Evolutionary conservation across 2,113 vertebrate species (phyloP), one percentile per base, ranked within the genome.

Genomic region (Terrapene triunguis): DNA sequence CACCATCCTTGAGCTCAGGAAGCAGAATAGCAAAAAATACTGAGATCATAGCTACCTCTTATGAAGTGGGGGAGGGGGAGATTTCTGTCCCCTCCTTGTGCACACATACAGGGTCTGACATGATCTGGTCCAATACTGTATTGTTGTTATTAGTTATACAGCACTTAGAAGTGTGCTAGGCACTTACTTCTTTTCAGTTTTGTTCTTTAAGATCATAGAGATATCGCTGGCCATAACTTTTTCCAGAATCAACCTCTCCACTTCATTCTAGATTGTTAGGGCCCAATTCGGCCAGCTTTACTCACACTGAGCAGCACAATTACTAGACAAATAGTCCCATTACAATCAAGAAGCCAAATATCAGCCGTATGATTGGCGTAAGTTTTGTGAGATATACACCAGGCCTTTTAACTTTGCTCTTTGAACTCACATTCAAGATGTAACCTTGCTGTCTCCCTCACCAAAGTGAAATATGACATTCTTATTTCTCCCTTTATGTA

Each of bases 331-430:
- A 0, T 0, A 95, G 90, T 93, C 89, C 89, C 96, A 94, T 95
- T 97, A 92, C 90, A 95, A 94, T 82, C 89, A 92, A 96, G 79
- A 89, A 93, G 92, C 94, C 53, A 97, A 97, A 96, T 95, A 94
- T 83, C 95, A 91, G 91, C 89, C 0, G 0, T 6, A 0, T 59
- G 65, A 47, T 78, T 95, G 96, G 94, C 95, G 96, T 95, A 94
- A 87, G 90, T 5, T n/a, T 95, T 94, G 96, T 92, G 95, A 89
- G 95, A 95, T 96, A 94, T 94, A 93, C 0, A 0, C 48, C 0
- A 1, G 38, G 38, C 50, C 76, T 87, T 65, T 79, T 87, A 83
- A 7, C 2, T 85, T 88, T 93, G 59, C 44, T 91, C 35, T 65
- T 42, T 54, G 47, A 59, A 82, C 89, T 92, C 53, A 76, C 82